phyloP scores from a whole-genome alignment of 2,113 vertebrate species.

The Microcebus ravelobensis region DNA sequence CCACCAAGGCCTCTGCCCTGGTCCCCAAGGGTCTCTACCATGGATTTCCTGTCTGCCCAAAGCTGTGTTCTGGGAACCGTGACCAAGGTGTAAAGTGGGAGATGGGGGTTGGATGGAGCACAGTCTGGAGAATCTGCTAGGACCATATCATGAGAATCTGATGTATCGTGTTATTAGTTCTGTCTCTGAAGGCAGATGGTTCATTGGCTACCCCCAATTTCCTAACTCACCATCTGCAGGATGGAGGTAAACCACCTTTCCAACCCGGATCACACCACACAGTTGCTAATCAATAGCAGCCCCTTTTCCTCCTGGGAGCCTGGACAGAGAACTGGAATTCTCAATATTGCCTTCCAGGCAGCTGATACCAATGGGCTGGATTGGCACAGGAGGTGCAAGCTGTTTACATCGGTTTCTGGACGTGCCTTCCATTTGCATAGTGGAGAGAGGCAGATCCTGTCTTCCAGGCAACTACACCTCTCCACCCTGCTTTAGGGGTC shows the following conservation, averaged over 20 bases:
- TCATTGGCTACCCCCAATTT: not conserved
- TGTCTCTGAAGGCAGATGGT: not conserved
- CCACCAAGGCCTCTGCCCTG: fast-evolving
- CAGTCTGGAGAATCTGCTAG: not conserved
- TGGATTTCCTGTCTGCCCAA: not conserved
- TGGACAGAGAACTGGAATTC: not conserved
- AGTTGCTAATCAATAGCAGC: not conserved
- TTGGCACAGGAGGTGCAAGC: not conserved
- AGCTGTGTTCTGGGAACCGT: not conserved
- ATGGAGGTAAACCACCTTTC: not conserved
- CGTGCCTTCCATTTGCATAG: not conserved
- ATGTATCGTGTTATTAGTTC: not conserved
- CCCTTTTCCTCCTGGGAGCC: not conserved
- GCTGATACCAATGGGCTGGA: no score
- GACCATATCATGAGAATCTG: not conserved
- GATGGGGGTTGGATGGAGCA: no score
- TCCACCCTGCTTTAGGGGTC: not conserved
- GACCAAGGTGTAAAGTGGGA: not conserved
- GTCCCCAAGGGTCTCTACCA: not conserved
- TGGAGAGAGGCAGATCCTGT: not conserved
- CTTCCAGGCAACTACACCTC: not conserved
- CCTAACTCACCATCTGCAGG: not conserved
- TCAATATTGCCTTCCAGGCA: not conserved
- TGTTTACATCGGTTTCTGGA: not conserved
- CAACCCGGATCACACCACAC: not conserved